These are phyloP conservation scores for Lichenostomus cassidix DNA, from an alignment of 2,113 vertebrate species.

Conservation along the genomic window DNA sequence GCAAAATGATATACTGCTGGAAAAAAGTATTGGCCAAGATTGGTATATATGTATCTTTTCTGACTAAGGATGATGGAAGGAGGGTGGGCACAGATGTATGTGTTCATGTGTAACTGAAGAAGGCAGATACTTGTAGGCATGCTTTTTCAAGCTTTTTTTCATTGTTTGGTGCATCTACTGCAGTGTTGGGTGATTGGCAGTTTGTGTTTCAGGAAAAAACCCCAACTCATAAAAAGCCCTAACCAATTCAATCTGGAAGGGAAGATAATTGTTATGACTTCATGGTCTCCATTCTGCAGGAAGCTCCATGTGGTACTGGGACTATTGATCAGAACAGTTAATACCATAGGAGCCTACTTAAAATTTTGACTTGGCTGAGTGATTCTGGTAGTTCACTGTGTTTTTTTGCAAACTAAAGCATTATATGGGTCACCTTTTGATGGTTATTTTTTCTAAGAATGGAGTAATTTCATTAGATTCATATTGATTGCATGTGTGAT, in stretches of 20 bases:
- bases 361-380: neutral
- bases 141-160: neutral
- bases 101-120: neutral
- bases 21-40: neutral
- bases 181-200: neutral
- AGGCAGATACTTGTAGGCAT: neutral
- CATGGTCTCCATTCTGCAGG: neutral
- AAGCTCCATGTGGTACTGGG: neutral
- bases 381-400: neutral
- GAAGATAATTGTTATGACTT: neutral
- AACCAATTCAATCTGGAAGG: neutral
- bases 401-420: neutral
- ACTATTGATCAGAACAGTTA: neutral
- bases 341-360: neutral
- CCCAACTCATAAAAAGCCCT: neutral
- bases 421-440: neutral
- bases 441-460: neutral
- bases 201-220: neutral
- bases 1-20: neutral
- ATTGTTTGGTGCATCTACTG: neutral
- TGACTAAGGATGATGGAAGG: neutral
- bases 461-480: neutral
- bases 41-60: accelerated
- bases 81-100: accelerated
- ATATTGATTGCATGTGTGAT: neutral